Conservation (phyloP, 1,140 invertebrate genomes). For the Penaeus japonicus region DNA sequence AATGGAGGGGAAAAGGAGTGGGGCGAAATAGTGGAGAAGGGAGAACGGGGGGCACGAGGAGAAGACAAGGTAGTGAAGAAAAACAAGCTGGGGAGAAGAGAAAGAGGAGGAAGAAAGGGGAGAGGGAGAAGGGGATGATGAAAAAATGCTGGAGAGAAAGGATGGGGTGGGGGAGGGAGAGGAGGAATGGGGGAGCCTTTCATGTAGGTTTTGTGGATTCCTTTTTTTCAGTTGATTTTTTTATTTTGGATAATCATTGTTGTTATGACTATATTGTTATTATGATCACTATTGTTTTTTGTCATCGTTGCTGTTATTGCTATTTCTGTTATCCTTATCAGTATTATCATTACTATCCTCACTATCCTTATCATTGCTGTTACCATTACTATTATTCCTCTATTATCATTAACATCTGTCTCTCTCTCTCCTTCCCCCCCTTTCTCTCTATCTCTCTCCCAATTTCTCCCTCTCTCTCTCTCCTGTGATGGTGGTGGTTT, state of each 20-base stretch:
- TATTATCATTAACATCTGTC: too few species aligned
- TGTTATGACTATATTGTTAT: too few species aligned
- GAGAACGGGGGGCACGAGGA: neutral
- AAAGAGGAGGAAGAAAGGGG: neutral
- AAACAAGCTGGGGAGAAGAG: neutral
- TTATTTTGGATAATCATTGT: too few species aligned
- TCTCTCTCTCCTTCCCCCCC: neutral
- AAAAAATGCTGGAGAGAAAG: too few species aligned
- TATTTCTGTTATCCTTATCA: too few species aligned
- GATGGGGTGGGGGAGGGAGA: neutral
- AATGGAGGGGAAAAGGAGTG: neutral
- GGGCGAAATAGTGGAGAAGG: neutral
- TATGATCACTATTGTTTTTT: too few species aligned
- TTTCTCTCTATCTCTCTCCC: neutral
- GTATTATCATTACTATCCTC: too few species aligned
- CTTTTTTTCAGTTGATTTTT: too few species aligned
- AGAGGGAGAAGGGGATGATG: too few species aligned
- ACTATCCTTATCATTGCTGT: too few species aligned
- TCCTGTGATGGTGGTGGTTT: too few species aligned
- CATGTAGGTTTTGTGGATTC: neutral
- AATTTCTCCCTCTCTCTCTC: neutral
- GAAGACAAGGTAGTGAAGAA: neutral
- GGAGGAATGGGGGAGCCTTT: neutral
- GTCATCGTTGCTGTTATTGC: too few species aligned
- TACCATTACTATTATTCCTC: neutral